phyloP scores from a whole-genome alignment of 2,797 vertebrate species.

The Sebastes cheni region DNA sequence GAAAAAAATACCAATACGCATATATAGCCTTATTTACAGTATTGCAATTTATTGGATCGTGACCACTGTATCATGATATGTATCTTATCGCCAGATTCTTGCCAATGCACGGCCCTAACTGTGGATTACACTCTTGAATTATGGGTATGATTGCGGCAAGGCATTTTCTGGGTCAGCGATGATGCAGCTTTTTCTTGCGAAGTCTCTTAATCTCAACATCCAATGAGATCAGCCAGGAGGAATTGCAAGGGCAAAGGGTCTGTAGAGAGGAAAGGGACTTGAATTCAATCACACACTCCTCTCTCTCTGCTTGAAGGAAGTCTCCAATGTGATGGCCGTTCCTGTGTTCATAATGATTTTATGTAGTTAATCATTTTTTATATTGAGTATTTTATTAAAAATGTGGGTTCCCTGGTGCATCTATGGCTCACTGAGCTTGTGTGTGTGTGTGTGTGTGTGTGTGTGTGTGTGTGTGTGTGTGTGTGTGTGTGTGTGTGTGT shows the following conservation, averaged over 20 bases:
- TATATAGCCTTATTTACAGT: too few relatives aligned
- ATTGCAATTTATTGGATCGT: too few relatives aligned
- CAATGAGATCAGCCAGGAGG: slow-evolving; percentile 18
- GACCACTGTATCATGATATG: too few relatives aligned
- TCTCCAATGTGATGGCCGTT: neutral
- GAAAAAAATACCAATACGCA: too few relatives aligned
- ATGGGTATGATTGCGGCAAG: neutral
- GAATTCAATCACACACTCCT: neutral
- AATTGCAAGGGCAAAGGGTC: slow-evolving; percentile 17
- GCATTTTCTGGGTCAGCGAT: neutral
- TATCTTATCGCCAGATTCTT: too few relatives aligned
- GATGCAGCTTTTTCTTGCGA: slow-evolving; percentile 13
- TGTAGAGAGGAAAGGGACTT: neutral
- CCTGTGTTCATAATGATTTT: neutral
- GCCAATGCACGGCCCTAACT: too few relatives aligned
- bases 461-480: too few relatives aligned
- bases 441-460: neutral
- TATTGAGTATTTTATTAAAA: neutral
- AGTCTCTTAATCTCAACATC: slow-evolving; percentile 17
- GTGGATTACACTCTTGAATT: neutral
- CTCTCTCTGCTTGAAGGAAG: neutral
- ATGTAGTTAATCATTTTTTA: neutral
- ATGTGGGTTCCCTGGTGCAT: neutral
- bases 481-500: too few relatives aligned
- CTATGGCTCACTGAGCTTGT: neutral